Evolutionary conservation across 2,888 invertebrate genomes (phyloP), one percentile per base, ranked within the genome.

Genomic region (Apamea anceps): DNA sequence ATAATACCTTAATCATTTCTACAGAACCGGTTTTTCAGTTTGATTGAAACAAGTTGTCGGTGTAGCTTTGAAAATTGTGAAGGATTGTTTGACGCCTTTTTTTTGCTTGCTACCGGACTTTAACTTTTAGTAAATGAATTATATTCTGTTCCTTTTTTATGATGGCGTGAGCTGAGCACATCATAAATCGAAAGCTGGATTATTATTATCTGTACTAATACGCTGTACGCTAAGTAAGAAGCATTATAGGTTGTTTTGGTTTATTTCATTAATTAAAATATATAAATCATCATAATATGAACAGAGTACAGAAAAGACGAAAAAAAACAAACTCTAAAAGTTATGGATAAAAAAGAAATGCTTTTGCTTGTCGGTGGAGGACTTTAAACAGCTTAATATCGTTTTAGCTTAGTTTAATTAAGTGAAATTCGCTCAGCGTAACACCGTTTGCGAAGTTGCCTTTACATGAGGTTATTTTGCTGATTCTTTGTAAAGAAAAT

Each of bases 31-130:
- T 37, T 80, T 51, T 42, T 78, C 15, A 13, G 12, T 21, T 57
- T 37, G 10, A 12, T 60, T 57, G 18, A 60, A 51, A 15, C 4
- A 78, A 48, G 57, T 78, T 78, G 28, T 15, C 37, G 32, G 7
- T 28, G 51, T 68, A 78, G 48, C 21, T 57, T 66, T 42, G 13
- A 79, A 67, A 65, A 48, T 18, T 74, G 45, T 60, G 13, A 32
- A 32, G 13, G 2, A 13, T 37, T 15, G 21, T n/a, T 62, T 45
- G 28, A 32, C 15, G 32, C n/a, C 2, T n/a, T 21, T 75, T 75
- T 37, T 57, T 62, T 79, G 51, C 70, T 32, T 45, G 48, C 18
- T 32, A 28, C 12, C 42, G 5, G 18, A 28, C 25, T 28, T 25
- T 10, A 51, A 25, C 18, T 32, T 51, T 15, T 42, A 72, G 12